Base-by-base conservation (phyloP, 2,888 invertebrate genomes). In the Diarsia rubi region DNA sequence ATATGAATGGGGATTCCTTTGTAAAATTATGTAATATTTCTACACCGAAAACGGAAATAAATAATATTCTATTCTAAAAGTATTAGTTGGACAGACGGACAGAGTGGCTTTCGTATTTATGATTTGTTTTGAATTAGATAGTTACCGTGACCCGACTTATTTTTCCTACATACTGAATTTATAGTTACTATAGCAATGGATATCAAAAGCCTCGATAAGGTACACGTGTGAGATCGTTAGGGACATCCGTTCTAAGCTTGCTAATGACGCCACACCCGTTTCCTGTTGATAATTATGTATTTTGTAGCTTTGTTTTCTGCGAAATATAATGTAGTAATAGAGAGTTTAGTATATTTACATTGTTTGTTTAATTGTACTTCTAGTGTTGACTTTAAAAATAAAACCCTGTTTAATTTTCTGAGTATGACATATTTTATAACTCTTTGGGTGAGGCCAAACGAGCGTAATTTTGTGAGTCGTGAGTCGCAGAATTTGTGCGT, bases 161-260 rank as follows among this genome's bases (percentile, higher is more conserved):
- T 5, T n/a, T 31, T n/a, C 16, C 21, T 27, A 16, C 27, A 69
- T 6, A n/a, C 27, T 54, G 12, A 11, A n/a, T n/a, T 54, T 4
- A 69, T 42, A n/a, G 71, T 57, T n/a, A 31, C 14, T 14, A 45
- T 69, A n/a, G n/a, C n/a, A 44, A 69, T 54, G n/a, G 9, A 1
- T 24, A 37, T 60, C 27, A 42, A 19, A 31, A 52, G 49, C 68
- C 67, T 49, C 11, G 21, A n/a, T 60, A 71, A 60, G n/a, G 47
- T 3, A n/a, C 27, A 47, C 11, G 24, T 60, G 47, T 72, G 27
- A 12, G 14, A 69, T 72, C 42, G 49, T 72, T 73, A 72, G 44
- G 5, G 14, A 52, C 14, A 60, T 73, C 73, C 49, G 49, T 60
- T 73, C 27, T 6, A 19, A 44, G n/a, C 60, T 71, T 49, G 44